phyloP scores from a whole-genome alignment of 2,113 vertebrate species.

The Daubentonia madagascariensis region DNA sequence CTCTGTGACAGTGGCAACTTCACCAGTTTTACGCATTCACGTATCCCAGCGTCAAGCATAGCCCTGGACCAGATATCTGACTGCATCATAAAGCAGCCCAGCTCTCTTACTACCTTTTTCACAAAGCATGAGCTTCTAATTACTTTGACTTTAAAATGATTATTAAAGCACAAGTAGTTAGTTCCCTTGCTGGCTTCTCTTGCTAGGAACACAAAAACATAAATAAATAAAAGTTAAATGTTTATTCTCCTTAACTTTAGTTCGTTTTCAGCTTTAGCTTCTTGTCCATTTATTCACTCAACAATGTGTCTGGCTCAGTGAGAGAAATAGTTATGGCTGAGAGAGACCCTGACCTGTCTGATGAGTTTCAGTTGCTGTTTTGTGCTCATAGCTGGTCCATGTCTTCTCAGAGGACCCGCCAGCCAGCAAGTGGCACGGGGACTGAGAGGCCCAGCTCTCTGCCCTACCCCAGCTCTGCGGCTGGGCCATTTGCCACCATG shows the following conservation, averaged over 20 bases:
- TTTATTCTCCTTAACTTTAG: not conserved
- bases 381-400: fast-evolving
- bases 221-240: not conserved
- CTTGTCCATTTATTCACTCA: not conserved
- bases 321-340: not conserved
- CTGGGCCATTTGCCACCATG: not conserved
- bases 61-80: too few relatives aligned
- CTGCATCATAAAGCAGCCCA: fast-evolving
- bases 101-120: not conserved
- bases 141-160: not conserved
- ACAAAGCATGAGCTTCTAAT: not conserved
- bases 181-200: not conserved
- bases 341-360: not conserved
- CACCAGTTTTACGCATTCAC: not conserved
- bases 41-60: fast-evolving
- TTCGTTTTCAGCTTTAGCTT: not conserved
- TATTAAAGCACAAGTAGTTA: not conserved
- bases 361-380: not conserved
- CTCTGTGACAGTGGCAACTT: not conserved
- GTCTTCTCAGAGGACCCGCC: not conserved
- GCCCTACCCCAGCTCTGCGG: not conserved
- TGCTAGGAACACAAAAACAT: not conserved
- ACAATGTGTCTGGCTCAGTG: fast-evolving
- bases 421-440: not conserved
- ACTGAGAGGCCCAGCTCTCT: not conserved